Evolutionary conservation across 2,797 vertebrate species (phyloP), one percentile per base, ranked within the genome.

Genomic region (Coregonus ussuriensis): DNA sequence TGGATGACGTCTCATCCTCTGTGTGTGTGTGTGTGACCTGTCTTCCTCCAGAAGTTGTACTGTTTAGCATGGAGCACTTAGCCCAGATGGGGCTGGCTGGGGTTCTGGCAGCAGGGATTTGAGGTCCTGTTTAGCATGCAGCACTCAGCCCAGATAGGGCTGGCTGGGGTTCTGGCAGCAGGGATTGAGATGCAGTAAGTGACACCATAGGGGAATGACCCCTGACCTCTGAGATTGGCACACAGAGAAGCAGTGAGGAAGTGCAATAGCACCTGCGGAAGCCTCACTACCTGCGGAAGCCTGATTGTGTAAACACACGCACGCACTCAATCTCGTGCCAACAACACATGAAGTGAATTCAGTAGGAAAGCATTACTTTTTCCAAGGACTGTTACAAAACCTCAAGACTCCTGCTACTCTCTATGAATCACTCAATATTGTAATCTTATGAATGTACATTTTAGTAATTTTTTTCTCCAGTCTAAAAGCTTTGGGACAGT

Each of bases 41-140:
- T 81, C 71, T 77, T 75, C 11, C 77, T 76, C 16, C 74, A 29
- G 14, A 53, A 54, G 81, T 74, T 75, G 72, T 75, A 73, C 74
- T 77, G 65, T 78, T 72, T 82, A 56, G 75, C 59, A 79, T 77
- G 63, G 72, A 59, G 52, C 72, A 80, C 56, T 62, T 54, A 76
- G 73, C 21, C 74, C 59, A 52, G 77, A 76, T 79, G 56, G 74
- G 52, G 62, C 9, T 76, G 74, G 80, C 74, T 75, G 82, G 72
- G 70, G 5, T 66, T 66, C 76, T 71, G 16, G 54, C 54, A 56
- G 16, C 37, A 41, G 37, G 37, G 37, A 41, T 41, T 41, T 41
- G 37, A 41, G 6, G 37, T 41, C 37, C 75, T 77, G 68, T 79
- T 67, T 80, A 54, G 75, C 53, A 79, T 76, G 70, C 70, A 53